phyloP scores from a whole-genome alignment of 2,113 vertebrate genomes.

The Myotis brandtii region DNA sequence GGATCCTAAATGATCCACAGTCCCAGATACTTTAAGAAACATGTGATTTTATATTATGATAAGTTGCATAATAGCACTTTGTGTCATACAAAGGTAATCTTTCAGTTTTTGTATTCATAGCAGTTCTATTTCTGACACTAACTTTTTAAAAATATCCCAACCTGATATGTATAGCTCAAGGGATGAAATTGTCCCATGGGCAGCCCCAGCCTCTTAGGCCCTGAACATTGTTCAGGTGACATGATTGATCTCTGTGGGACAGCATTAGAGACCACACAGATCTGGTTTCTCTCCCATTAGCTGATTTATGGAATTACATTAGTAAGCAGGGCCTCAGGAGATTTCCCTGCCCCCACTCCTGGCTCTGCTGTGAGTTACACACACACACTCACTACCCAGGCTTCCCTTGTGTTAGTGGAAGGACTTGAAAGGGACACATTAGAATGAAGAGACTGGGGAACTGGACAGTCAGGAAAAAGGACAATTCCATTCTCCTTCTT shows the following conservation, averaged over 20 bases:
- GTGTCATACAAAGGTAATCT: neutral
- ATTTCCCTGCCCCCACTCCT: conserved; percentile 58
- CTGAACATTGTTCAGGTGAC: conserved; percentile 79
- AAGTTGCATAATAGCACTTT: neutral
- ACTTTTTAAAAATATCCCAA: conserved; percentile 70
- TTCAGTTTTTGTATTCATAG: conserved; percentile 4
- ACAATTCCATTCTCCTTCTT: neutral
- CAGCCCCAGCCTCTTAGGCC: conserved; percentile 69
- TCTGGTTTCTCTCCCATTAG: conserved; percentile 73
- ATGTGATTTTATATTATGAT: neutral
- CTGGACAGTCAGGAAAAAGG: conserved; percentile 64
- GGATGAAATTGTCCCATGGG: conserved; percentile 64
- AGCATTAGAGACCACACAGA: conserved; percentile 78
- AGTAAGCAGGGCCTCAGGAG: conserved; percentile 80
- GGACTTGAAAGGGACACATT: neutral
- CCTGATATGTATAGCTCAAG: conserved; percentile 69
- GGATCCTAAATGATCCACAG: conserved; percentile 34
- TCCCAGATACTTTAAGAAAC: conserved; percentile 28
- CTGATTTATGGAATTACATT: conserved; percentile 84
- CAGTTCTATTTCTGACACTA: conserved; percentile 45
- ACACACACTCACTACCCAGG: neutral
- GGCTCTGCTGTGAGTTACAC: conserved; percentile 72
- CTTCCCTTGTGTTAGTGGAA: neutral
- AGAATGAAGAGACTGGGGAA: conserved; percentile 61
- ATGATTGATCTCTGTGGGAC: conserved; percentile 83